Percentiles rank a stretch among this genome's conserved stretches.
Conservation (phyloP, 2,888 invertebrate species). For the Psylliodes chrysocephalus region DNA sequence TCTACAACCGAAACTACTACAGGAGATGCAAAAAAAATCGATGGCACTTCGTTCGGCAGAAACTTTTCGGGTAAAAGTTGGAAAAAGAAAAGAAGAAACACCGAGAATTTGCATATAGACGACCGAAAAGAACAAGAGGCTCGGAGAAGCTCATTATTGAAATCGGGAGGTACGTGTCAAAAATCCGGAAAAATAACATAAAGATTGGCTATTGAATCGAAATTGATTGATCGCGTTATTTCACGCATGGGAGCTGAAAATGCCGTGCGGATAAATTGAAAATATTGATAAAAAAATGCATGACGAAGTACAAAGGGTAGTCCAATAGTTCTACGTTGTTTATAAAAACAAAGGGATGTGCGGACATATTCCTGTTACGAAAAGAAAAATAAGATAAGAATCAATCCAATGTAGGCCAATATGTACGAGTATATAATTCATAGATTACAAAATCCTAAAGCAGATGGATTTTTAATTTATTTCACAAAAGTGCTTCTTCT, state of each 20-base stretch:
- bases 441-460: no score
- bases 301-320: no score
- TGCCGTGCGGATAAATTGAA: constrained; percentile 11
- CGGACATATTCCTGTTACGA: no score
- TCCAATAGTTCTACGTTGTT: no score
- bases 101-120: constrained; percentile 29
- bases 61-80: constrained; percentile 5
- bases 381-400: no score
- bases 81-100: neutral
- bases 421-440: no score
- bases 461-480: no score
- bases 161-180: constrained; percentile 30
- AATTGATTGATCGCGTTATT: constrained; percentile 29
- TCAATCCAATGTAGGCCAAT: no score
- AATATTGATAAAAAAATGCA: constrained; percentile 13
- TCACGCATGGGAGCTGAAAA: constrained; percentile 15
- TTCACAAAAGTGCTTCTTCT: no score
- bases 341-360: no score
- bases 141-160: constrained; percentile 26
- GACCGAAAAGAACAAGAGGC: constrained; percentile 29
- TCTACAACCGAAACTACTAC: constrained; percentile 6
- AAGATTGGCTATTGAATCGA: constrained; percentile 21
- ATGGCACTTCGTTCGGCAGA: neutral
- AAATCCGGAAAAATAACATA: constrained; percentile 22
- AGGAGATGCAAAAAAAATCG: neutral